Evolutionary conservation across 2,888 invertebrate genomes (phyloP).

Genomic region (Drosophila flavopinicola): DNA sequence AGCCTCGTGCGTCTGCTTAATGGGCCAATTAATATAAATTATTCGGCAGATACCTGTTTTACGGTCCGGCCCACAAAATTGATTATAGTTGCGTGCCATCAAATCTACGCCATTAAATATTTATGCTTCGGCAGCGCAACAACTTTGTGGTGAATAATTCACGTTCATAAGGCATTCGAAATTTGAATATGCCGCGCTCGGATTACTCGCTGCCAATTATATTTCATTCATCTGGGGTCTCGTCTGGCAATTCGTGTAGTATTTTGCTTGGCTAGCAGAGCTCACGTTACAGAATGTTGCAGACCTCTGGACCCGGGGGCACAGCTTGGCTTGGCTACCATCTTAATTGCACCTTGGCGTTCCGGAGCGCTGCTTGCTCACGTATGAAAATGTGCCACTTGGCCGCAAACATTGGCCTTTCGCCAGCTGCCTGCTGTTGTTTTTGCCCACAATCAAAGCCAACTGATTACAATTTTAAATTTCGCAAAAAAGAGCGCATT

Average conservation of each 20-base stretch:
- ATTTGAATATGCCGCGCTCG: not conserved
- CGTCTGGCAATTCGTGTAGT: slow-evolving; percentile 1
- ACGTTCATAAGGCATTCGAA: not conserved
- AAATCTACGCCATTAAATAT: slow-evolving; percentile 22
- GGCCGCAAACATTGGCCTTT: slow-evolving; percentile 41
- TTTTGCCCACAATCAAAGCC: slow-evolving; percentile 20
- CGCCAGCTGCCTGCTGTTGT: slow-evolving; percentile 13
- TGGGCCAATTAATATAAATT: slow-evolving; percentile 41
- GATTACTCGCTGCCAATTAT: slow-evolving; percentile 22
- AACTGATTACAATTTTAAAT: slow-evolving; percentile 49
- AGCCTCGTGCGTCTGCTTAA: slow-evolving; percentile 19
- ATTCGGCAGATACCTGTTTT: slow-evolving; percentile 11
- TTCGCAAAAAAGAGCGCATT: slow-evolving; percentile 18
- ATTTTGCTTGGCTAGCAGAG: slow-evolving; percentile 13
- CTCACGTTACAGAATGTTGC: slow-evolving; percentile 6
- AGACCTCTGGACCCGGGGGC: not conserved
- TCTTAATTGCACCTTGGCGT: slow-evolving; percentile 57
- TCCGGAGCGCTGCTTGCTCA: slow-evolving; percentile 31
- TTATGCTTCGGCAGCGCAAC: slow-evolving; percentile 1
- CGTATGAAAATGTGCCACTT: slow-evolving; percentile 50
- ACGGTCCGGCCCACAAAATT: slow-evolving; percentile 6
- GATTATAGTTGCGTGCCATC: slow-evolving; percentile 13
- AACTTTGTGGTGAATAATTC: slow-evolving; percentile 1
- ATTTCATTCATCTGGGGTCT: slow-evolving; percentile 6
- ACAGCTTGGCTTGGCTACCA: slow-evolving; percentile 13